phyloP scores from a whole-genome alignment of 2,797 vertebrate genomes.

The Argyrosomus regius region DNA sequence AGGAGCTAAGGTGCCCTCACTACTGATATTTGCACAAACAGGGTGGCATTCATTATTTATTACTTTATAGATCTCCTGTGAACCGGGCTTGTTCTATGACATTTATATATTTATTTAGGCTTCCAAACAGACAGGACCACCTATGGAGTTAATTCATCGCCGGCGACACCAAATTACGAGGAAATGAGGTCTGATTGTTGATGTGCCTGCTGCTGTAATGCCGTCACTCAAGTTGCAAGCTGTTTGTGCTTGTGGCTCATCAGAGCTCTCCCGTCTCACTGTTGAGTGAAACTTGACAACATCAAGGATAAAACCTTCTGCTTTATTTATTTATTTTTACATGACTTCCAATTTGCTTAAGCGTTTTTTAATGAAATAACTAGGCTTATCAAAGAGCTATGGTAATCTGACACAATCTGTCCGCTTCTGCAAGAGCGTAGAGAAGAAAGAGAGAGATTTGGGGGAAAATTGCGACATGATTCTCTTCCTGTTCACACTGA shows the following conservation, averaged over 20 bases:
- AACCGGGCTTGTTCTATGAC: slow-evolving; percentile 37
- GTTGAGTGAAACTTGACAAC: slow-evolving; percentile 50
- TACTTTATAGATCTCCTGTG: slow-evolving; percentile 50
- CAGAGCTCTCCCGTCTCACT: slow-evolving; percentile 50
- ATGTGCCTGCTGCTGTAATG: slow-evolving; percentile 69
- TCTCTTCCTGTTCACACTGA: slow-evolving; percentile 16
- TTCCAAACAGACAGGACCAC: slow-evolving; percentile 78
- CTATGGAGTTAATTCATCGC: slow-evolving; percentile 75
- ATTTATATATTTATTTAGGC: slow-evolving; percentile 70
- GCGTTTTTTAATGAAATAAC: slow-evolving; percentile 18
- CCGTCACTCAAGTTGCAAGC: slow-evolving; percentile 77
- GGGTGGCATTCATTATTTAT: slow-evolving; percentile 55
- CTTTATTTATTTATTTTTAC: slow-evolving; percentile 33
- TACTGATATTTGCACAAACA: slow-evolving; percentile 39
- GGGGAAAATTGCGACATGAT: background rate
- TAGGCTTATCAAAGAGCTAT: slow-evolving; percentile 7
- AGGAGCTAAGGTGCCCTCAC: slow-evolving; percentile 23
- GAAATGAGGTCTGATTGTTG: slow-evolving; percentile 82
- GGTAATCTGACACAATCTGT: slow-evolving; percentile 27
- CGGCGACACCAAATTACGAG: slow-evolving; percentile 71
- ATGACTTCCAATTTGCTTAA: slow-evolving; percentile 34
- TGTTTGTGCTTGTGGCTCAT: slow-evolving; percentile 71
- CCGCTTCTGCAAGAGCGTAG: background rate
- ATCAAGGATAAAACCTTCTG: slow-evolving; percentile 41
- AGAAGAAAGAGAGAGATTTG: background rate